Percentiles rank a stretch among this genome's conserved stretches.
Conservation (phyloP, 2,113 vertebrate species). For the Junco hyemalis region DNA sequence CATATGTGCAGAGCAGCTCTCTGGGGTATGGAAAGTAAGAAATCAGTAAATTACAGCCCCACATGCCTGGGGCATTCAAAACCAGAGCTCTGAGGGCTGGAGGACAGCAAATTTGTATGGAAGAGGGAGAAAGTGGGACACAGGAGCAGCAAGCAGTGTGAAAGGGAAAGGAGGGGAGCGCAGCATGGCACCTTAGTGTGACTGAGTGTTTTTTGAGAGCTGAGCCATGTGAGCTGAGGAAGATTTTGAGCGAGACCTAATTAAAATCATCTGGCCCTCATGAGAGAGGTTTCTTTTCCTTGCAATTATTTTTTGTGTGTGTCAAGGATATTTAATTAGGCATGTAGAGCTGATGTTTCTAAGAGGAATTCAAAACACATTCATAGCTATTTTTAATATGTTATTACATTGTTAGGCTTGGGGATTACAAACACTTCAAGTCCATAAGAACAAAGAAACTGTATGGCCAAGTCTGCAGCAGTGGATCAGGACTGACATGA, state of each 20-base stretch:
- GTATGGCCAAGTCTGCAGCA: background rate
- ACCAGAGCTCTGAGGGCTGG: background rate
- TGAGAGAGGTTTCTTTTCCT: background rate
- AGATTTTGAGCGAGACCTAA: constrained; percentile 31
- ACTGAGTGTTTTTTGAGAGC: background rate
- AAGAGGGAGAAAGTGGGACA: background rate
- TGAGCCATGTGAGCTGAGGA: background rate
- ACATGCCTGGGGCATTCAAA: background rate
- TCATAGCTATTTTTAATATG: background rate
- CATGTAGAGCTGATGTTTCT: constrained; percentile 9
- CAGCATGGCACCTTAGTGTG: background rate
- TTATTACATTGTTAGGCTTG: background rate
- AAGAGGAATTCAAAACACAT: background rate
- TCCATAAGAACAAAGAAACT: background rate
- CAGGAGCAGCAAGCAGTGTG: background rate
- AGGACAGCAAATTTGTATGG: background rate
- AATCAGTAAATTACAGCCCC: background rate
- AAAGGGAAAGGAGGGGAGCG: background rate
- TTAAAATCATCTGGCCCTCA: constrained; percentile 51
- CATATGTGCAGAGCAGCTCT: background rate
- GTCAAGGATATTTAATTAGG: constrained; percentile 34
- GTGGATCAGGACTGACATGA: background rate
- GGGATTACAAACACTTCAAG: background rate
- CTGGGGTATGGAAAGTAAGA: background rate
- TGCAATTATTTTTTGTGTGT: constrained; percentile 1